Base-by-base conservation (phyloP, 2,888 invertebrate genomes). In the Andrena flavipes region DNA sequence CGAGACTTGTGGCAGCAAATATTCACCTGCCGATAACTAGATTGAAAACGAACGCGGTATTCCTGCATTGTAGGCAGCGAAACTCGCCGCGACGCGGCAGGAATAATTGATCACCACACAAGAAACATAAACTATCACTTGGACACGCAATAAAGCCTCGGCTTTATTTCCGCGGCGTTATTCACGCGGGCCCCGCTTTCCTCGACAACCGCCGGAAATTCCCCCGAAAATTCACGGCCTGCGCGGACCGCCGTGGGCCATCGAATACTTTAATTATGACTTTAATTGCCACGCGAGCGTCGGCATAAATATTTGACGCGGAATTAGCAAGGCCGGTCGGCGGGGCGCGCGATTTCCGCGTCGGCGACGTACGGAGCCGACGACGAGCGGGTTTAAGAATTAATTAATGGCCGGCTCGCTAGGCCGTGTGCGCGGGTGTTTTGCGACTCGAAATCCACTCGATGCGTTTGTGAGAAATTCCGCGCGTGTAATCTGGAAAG, bases 401-500 rank as follows among this genome's bases (percentile, higher is more conserved):
- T 73, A 85, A 86, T 85, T 76, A 51, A 42, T 42, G 42, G 42
- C 16, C 42, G 42, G 42, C 42, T 42, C 26, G 23, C 10, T 8
- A 8, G 56, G 26, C 4, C 4, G 20, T 8, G 56, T 2, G 20
- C 13, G 2, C 5, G 2, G 1, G 10, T 1, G 48, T 3, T 23
- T 49, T 54, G 54, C 62, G 70, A 16, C 26, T 49, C 30, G 62
- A 63, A 73, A 71, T 78, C 63, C 68, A 69, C 62, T 78, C 68
- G 83, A 65, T 54, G 67, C 62, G 35, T 13, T 42, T 1, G 62
- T 30, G 70, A 49, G 78, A 51, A 76, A 75, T 73, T 68, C 72
- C 62, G 42, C 71, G 67, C 80, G 68, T 65, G 74, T 68, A 79
- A 86, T 84, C 63, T 74, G 56, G 54, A 77, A 49, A 65, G 60